Evolutionary conservation across 2,113 vertebrate species (phyloP).

Genomic region (Ophiodon elongatus): DNA sequence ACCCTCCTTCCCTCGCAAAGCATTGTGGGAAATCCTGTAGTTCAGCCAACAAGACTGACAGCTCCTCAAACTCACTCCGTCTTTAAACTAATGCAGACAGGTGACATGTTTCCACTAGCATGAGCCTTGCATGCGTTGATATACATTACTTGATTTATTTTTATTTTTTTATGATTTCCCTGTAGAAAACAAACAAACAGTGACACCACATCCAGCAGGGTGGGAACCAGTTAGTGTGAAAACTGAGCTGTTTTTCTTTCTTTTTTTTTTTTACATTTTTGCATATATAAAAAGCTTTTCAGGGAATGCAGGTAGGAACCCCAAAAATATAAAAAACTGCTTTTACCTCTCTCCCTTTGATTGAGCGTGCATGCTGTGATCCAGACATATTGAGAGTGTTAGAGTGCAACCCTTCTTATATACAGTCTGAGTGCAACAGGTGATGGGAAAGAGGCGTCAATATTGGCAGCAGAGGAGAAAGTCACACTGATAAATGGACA

Average conservation of each 20-base stretch:
- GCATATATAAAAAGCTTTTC: not conserved
- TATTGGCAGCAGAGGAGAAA: not conserved
- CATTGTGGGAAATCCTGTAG: constrained; percentile 52
- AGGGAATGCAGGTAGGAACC: not conserved
- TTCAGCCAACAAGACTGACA: constrained; percentile 2
- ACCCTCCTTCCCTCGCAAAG: constrained; percentile 49
- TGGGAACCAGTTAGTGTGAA: constrained; percentile 2
- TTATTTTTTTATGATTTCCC: too few relatives aligned
- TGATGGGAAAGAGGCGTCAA: not conserved
- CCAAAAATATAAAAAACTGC: not conserved
- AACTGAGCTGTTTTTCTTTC: not conserved
- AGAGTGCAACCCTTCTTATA: not conserved
- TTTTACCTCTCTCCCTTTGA: not conserved
- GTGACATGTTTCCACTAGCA: not conserved
- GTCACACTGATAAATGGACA: not conserved
- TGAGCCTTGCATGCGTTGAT: not conserved
- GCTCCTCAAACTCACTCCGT: not conserved
- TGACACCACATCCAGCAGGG: not conserved
- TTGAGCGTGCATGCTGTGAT: not conserved
- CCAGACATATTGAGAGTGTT: not conserved
- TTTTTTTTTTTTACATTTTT: constrained; percentile 9
- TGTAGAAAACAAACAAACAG: too few relatives aligned
- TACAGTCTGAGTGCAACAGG: not conserved
- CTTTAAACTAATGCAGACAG: not conserved
- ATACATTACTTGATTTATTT: too few relatives aligned